Evolutionary conservation across 2,113 vertebrate species (phyloP).

Genomic region (Pachycephala philippinensis): DNA sequence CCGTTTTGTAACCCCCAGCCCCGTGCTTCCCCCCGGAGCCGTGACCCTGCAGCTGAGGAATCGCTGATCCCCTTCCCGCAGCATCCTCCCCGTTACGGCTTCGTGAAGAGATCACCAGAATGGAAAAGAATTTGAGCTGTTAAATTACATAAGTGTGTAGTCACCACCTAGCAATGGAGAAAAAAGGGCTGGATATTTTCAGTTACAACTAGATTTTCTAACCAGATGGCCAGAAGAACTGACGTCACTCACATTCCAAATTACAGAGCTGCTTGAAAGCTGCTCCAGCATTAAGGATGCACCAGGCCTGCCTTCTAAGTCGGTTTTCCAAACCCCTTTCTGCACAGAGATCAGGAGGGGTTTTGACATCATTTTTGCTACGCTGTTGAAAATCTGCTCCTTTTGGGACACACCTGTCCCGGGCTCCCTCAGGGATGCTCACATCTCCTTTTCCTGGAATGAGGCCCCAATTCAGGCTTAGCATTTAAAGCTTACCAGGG

Average conservation of each 20-base stretch:
- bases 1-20: background rate
- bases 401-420: background rate
- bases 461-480: background rate
- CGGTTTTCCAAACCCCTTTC: background rate
- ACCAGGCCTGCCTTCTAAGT: constrained; percentile 25
- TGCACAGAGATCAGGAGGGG: background rate
- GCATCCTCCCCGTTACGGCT: background rate
- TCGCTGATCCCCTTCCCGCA: background rate
- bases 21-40: background rate
- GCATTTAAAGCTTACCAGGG: background rate
- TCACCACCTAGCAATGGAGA: constrained; percentile 64
- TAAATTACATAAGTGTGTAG: constrained; percentile 69
- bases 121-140: constrained; percentile 62
- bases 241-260: constrained; percentile 70
- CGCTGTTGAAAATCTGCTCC: background rate
- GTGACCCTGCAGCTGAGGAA: background rate
- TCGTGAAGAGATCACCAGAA: constrained; percentile 52
- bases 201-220: constrained; percentile 67
- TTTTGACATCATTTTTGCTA: background rate
- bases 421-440: background rate
- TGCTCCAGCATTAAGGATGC: constrained; percentile 52
- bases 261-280: constrained; percentile 60
- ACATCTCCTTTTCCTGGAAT: background rate
- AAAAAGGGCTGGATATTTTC: constrained; percentile 68
- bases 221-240: constrained; percentile 66